These are phyloP conservation scores for Macrotis lagotis DNA, from an alignment of 2,113 vertebrate species.

Conservation along the genomic window DNA sequence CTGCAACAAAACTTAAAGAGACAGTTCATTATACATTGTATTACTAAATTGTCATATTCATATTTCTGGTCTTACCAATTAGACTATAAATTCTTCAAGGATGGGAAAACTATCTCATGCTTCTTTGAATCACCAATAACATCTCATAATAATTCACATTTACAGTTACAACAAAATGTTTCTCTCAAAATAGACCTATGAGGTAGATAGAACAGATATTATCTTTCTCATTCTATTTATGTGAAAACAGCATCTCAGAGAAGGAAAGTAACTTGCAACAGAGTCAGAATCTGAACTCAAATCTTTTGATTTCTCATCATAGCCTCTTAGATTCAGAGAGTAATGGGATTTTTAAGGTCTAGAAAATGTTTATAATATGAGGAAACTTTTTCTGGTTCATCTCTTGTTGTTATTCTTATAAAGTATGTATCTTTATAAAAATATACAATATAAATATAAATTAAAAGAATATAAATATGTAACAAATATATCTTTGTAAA, in stretches of 20 bases:
- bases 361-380: not conserved
- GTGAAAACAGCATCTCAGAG: not conserved
- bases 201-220: not conserved
- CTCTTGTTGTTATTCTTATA: not conserved
- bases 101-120: not conserved
- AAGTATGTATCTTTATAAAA: not conserved
- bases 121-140: not conserved
- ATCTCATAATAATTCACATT: not conserved
- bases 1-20: not conserved
- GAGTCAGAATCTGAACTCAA: not conserved
- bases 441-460: not conserved
- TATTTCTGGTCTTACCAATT: not conserved
- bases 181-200: not conserved
- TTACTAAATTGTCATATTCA: not conserved
- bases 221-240: not conserved
- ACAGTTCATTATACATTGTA: not conserved
- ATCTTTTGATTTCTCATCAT: not conserved
- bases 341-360: not conserved
- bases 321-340: not conserved
- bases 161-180: not conserved
- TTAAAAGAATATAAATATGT: no score
- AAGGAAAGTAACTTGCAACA: not conserved
- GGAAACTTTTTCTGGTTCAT: not conserved
- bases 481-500: no score
- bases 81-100: not conserved